Base-by-base conservation (phyloP, 2,113 vertebrate species). In the Bujurquina vittata region DNA sequence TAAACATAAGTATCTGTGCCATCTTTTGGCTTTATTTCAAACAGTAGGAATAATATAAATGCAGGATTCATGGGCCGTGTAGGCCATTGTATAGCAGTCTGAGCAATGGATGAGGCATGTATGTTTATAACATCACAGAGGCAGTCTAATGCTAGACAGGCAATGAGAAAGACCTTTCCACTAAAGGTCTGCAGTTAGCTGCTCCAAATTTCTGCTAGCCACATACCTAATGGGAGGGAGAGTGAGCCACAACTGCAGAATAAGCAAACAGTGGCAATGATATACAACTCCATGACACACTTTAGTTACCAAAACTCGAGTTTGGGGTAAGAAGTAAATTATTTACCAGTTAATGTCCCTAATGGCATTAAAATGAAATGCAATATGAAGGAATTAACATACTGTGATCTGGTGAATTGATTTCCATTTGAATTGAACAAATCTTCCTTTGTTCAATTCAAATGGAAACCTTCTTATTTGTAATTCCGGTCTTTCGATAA, bases 21-120 rank as follows among this genome's bases (percentile, higher is more conserved):
- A 26, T 67, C 22, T 65, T 63, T 9, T 63, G 11, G n/a, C 37
- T 35, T 46, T 67, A 67, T 67, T 67, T 67, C 40, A 67, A 67
- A 40, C 22, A 7, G 8, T 26, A 46, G 63, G 15, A 46, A 46
- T 4, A 46, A 46, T 67, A 14, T 17, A 23, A 26, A 18, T 14
- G 22, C 15, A 69, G 20, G 22, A 29, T 18, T 4, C 0, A 29
- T 0, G 0, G 40, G 63, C 40, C 10, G 22, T 26, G 46, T 18
- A 26, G 23, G 26, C 22, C 63, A 7, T 49, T 69, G 49, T 18
- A 18, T 69, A 11, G 22, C 40, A 49, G 26, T 69, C 63, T 69
- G 18, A 29, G 23, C 22, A 67, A 18, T 46, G 63, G 37, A 67
- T 67, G 37, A 26, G 46, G 63, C 26, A 37, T 65, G 37, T 46